A percentile compares a stretch with the other conserved stretches of the same genome.
Conservation (phyloP, 2,797 vertebrate genomes). For the Buceros bicornis region DNA sequence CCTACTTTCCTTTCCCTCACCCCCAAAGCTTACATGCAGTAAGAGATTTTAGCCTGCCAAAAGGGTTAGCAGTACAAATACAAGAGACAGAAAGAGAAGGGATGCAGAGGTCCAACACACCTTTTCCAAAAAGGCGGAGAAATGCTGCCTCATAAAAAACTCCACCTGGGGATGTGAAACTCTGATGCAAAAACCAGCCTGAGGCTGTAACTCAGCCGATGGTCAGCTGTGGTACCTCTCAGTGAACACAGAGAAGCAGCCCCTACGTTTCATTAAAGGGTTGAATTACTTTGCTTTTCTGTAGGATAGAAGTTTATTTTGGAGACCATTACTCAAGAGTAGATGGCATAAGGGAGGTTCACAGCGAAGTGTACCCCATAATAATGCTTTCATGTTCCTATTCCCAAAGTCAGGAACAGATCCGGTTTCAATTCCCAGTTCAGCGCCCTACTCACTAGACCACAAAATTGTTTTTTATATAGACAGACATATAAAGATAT, state of each 20-base stretch:
- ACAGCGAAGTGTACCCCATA: constrained; percentile 15
- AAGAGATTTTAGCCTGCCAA: not conserved
- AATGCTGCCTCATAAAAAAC: not conserved
- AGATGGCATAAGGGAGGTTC: not conserved
- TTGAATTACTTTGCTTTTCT: not conserved
- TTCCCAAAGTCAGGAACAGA: constrained; percentile 44
- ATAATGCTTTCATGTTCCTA: constrained; percentile 21
- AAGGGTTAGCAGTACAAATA: not conserved
- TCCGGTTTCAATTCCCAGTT: constrained; percentile 30
- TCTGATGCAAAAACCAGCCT: not conserved
- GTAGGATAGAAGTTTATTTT: constrained; percentile 1
- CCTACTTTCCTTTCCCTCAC: not conserved
- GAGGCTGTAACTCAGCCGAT: not conserved
- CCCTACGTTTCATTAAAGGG: not conserved
- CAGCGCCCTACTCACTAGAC: constrained; percentile 56
- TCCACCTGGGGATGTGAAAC: not conserved
- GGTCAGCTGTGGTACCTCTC: not conserved
- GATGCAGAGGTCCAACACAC: not conserved
- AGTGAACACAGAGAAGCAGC: not conserved
- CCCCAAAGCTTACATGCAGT: not conserved
- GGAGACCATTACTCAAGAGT: not conserved
- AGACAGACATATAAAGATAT: constrained; percentile 40
- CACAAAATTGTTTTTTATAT: constrained; percentile 65
- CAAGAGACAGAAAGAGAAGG: not conserved
- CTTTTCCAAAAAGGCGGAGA: not conserved